phyloP scores from a whole-genome alignment of 2,113 vertebrate genomes.

The Octodon degus region DNA sequence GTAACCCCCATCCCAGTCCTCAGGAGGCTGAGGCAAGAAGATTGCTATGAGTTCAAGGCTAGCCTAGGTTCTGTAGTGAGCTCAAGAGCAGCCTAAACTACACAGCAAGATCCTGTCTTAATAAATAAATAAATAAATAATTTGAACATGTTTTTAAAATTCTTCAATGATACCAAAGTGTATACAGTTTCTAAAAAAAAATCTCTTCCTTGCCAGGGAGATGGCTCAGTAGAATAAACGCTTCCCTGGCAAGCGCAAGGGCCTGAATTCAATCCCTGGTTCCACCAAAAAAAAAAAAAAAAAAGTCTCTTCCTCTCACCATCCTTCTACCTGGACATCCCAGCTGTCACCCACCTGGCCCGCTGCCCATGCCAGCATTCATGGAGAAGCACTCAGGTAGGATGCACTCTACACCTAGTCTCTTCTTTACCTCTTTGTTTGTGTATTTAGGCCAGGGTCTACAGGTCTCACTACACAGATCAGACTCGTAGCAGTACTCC shows the following conservation, averaged over 20 bases:
- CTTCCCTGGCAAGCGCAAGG: too few species aligned
- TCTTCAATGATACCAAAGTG: neutral
- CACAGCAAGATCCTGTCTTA: neutral
- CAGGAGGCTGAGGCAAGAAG: neutral
- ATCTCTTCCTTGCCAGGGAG: neutral
- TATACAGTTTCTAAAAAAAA: neutral
- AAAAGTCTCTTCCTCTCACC: neutral
- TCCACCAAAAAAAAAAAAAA: too few species aligned
- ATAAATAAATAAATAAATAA: neutral
- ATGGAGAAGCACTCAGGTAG: accelerated
- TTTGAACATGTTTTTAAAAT: neutral
- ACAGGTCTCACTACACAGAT: too few species aligned
- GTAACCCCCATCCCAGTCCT: neutral
- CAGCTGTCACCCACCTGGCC: neutral
- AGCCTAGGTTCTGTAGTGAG: neutral
- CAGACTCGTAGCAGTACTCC: too few species aligned
- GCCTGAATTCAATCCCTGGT: too few species aligned
- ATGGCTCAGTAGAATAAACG: too few species aligned
- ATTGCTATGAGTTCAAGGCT: neutral
- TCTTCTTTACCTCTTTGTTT: neutral
- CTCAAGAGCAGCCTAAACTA: neutral
- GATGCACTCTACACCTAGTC: too few species aligned
- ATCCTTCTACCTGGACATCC: neutral
- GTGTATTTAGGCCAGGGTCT: too few species aligned
- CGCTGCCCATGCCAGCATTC: neutral